Evolutionary conservation across 1,140 invertebrate genomes (phyloP), one percentile per base, ranked within the genome.

Genomic region (Chironomus striatipennis): DNA sequence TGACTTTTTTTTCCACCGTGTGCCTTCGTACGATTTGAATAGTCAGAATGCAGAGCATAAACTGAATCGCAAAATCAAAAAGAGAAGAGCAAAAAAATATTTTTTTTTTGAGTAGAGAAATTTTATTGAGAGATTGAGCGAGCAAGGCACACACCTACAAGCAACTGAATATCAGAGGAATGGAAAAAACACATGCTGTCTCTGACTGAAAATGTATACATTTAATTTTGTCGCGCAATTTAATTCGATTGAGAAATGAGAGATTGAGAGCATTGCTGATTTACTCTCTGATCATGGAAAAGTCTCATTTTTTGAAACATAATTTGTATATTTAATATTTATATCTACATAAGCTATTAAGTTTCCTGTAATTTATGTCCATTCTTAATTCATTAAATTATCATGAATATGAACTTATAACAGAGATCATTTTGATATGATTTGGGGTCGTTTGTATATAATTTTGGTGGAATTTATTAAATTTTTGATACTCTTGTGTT

Each of bases 211-310:
- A 34, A 10, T 72, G 10, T 18, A 10, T 17, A 21, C 1, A 7
- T 67, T 67, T 20, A 73, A 42, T 73, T 73, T 73, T 34, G 21
- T 73, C 70, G 67, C 67, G 18, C 67, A 21, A 21, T 72, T 7
- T 17, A 15, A 15, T 73, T 73, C 24, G 24, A 34, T 34, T 34
- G 24, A 34, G 24, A 34, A 34, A 34, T 34, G 24, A 34, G 5
- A 34, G 24, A 34, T 34, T 34, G 24, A 34, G 24, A 34, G 24
- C 24, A 34, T 5, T 34, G 24, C 24, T 34, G 24, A 34, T 34
- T 34, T 34, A 34, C 24, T 34, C 24, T 34, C 24, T n/a, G 24
- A 34, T 1, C 24, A 34, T 34, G 24, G 24, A 34, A 34, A 34
- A 2, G 5, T 34, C 24, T 34, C 24, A 34, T 34, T 2, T 34